Percentiles rank a stretch among this genome's conserved stretches.
Evolutionary conservation across 2,113 vertebrate species (phyloP).

Genomic region (Alethe diademata): DNA sequence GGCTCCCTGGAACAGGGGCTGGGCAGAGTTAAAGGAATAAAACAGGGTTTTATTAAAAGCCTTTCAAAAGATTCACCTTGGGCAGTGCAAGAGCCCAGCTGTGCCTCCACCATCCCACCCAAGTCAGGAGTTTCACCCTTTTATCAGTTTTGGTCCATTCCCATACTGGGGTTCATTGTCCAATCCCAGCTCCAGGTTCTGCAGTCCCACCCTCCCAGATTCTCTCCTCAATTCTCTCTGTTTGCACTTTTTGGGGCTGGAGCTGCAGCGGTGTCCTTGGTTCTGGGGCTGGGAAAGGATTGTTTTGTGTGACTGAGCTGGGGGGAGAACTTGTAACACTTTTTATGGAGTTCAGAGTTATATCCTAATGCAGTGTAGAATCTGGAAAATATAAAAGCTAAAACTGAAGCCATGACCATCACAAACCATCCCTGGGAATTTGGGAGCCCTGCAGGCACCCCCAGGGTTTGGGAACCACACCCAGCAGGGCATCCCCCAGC

Average conservation of each 20-base stretch:
- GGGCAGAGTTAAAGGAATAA: background rate
- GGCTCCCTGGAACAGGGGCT: background rate
- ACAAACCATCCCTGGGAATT: background rate
- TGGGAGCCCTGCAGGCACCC: background rate
- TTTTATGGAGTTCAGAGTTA: accelerated
- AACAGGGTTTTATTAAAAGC: background rate
- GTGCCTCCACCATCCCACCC: too few species aligned
- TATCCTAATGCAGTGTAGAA: background rate
- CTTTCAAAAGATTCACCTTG: background rate
- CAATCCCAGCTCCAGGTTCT: background rate
- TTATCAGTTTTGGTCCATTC: background rate
- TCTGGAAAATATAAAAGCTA: accelerated
- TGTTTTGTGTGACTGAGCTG: background rate
- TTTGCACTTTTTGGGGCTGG: background rate
- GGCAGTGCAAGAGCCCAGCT: background rate
- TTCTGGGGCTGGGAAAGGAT: background rate
- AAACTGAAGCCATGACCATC: background rate
- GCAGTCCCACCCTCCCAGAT: background rate
- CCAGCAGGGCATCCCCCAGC: accelerated
- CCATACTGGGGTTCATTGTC: accelerated
- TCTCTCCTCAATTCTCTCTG: background rate
- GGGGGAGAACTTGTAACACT: background rate
- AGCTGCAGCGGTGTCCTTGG: too few species aligned
- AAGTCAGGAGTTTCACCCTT: background rate
- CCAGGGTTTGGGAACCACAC: background rate